Evolutionary conservation across 2,113 vertebrate genomes (phyloP).

Genomic region (Crotalus tigris): DNA sequence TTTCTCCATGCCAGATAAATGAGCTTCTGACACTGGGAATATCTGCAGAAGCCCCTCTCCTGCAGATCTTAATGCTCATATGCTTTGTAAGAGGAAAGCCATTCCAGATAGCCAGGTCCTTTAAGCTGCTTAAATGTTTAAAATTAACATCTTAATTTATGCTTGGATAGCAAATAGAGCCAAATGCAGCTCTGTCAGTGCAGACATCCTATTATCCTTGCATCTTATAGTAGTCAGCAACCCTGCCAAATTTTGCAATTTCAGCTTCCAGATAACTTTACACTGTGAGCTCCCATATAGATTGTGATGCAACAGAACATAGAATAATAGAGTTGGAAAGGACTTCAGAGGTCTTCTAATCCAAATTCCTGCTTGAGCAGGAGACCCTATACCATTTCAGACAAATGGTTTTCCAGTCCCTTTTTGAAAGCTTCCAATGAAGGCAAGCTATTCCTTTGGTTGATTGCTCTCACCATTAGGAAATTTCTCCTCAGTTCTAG

Average conservation of each 20-base stretch:
- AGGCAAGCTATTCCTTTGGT: background rate
- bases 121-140: background rate
- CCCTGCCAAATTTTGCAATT: background rate
- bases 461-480: background rate
- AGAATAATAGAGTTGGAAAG: background rate
- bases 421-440: background rate
- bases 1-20: background rate
- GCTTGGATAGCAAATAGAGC: background rate
- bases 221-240: background rate
- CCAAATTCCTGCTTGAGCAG: background rate
- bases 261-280: background rate
- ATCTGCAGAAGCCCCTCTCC: background rate
- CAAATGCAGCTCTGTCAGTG: background rate
- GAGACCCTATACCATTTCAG: background rate
- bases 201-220: background rate
- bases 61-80: background rate
- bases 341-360: background rate
- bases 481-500: background rate
- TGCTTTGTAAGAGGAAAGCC: background rate
- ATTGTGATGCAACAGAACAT: background rate
- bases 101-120: background rate
- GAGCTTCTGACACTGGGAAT: background rate
- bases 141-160: background rate
- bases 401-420: background rate
- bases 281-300: background rate